Evolutionary conservation across 2,797 vertebrate species (phyloP).

Genomic region (Bradypodion ventrale): DNA sequence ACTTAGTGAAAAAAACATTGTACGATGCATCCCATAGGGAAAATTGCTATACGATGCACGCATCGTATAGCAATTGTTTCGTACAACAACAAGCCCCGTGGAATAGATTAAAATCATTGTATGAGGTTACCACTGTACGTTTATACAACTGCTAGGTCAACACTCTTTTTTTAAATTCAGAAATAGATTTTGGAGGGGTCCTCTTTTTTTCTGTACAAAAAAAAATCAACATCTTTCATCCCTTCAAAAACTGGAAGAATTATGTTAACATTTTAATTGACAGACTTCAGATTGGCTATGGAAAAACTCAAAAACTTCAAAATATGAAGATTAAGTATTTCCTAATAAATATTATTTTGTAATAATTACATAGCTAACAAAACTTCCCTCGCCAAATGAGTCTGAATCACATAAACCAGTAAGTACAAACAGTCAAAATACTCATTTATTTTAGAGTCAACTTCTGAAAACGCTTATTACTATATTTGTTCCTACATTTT

Average conservation of each 20-base stretch:
- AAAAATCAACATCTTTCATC: slow-evolving; percentile 58
- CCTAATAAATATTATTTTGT: slow-evolving; percentile 65
- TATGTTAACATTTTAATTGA: slow-evolving; percentile 54
- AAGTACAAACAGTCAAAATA: slow-evolving; percentile 66
- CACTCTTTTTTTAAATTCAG: slow-evolving; percentile 40
- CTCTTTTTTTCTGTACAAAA: slow-evolving; percentile 54
- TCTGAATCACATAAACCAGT: slow-evolving; percentile 38
- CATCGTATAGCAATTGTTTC: no score
- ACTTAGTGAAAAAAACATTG: no score
- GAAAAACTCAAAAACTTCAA: slow-evolving; percentile 62
- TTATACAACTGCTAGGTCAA: slow-evolving; percentile 64
- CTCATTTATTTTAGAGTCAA: slow-evolving; percentile 64
- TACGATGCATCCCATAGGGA: no score
- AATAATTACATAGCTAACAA: slow-evolving; percentile 60
- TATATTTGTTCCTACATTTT: slow-evolving; percentile 62
- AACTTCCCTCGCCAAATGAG: slow-evolving; percentile 55
- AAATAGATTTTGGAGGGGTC: slow-evolving; percentile 32
- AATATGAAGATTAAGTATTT: slow-evolving; percentile 65
- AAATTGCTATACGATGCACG: no score
- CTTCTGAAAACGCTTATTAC: slow-evolving; percentile 66
- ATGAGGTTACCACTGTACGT: no score
- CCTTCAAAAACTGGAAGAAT: slow-evolving; percentile 55
- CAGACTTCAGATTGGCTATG: slow-evolving; percentile 37
- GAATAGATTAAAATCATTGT: no score
- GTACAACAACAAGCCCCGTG: no score